Evolutionary conservation across 2,113 vertebrate species (phyloP).

Genomic region (Crypturellus undulatus): DNA sequence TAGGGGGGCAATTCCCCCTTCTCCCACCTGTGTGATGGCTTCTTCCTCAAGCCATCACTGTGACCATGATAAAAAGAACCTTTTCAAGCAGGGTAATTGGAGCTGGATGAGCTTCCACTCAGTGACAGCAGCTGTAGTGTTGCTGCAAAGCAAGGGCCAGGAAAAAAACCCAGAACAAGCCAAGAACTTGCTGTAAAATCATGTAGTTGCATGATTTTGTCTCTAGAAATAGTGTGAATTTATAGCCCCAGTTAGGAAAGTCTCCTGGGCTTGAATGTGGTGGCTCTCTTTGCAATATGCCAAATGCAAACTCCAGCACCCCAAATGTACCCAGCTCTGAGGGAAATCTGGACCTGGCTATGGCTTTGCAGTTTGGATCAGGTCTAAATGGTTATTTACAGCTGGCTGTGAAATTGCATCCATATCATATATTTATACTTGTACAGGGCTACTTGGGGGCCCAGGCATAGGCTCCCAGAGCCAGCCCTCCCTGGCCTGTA

Average conservation of each 20-base stretch:
- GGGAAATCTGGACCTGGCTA: conserved; percentile 22
- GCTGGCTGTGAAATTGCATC: background rate
- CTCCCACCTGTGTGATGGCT: background rate
- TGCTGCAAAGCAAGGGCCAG: conserved; percentile 55
- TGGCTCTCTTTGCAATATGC: background rate
- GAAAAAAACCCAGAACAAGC: background rate
- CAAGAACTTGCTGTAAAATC: conserved; percentile 44
- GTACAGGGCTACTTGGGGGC: background rate
- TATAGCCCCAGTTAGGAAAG: conserved; percentile 49
- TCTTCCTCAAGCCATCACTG: background rate
- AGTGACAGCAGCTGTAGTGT: conserved; percentile 49
- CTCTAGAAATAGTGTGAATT: conserved; percentile 35
- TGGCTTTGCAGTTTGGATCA: background rate
- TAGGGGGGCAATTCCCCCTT: background rate
- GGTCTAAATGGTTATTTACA: background rate
- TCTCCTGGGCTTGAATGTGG: conserved; percentile 35
- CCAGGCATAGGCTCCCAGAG: background rate
- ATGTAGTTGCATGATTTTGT: conserved; percentile 57
- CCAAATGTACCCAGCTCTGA: background rate
- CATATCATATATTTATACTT: background rate
- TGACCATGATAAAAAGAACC: background rate
- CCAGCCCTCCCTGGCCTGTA: background rate
- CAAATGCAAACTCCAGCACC: conserved; percentile 15
- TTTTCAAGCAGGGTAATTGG: conserved; percentile 27
- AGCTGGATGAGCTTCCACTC: conserved; percentile 29